Evolutionary conservation across 1,140 invertebrate genomes (phyloP).

Genomic region (Drosophila biarmipes): DNA sequence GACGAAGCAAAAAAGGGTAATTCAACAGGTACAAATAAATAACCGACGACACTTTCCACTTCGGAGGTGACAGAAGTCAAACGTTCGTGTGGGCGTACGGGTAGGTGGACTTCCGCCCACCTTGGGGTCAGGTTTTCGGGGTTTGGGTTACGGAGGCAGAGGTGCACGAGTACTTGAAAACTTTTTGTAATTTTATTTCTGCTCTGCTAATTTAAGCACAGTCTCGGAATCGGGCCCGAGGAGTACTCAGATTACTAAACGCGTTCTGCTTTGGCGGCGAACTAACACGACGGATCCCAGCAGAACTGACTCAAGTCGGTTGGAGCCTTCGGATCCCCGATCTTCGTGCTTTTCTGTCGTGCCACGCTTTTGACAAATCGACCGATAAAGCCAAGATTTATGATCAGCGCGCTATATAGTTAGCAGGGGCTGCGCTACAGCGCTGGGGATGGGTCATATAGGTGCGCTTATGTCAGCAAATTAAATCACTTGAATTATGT

Average conservation of each 20-base stretch:
- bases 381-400: conserved; percentile 76
- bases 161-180: conserved; percentile 37
- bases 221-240: conserved; percentile 3
- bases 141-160: not conserved
- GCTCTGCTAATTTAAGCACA: conserved; percentile 14
- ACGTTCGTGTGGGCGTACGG: conserved; percentile 41
- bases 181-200: conserved; percentile 38
- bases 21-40: conserved; percentile 67
- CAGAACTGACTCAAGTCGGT: conserved; percentile 29
- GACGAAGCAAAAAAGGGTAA: conserved; percentile 65
- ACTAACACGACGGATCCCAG: conserved; percentile 48
- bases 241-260: conserved; percentile 36
- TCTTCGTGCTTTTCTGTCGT: conserved; percentile 44
- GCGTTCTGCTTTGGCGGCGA: conserved; percentile 22
- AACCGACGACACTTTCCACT: conserved; percentile 43
- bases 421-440: conserved; percentile 28
- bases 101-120: conserved; percentile 11
- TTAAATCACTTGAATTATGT: conserved; percentile 20
- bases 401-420: conserved; percentile 36
- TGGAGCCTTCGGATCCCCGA: conserved; percentile 26
- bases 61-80: conserved; percentile 57
- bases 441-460: conserved; percentile 16
- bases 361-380: conserved; percentile 81
- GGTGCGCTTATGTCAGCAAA: conserved; percentile 11
- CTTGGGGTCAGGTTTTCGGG: conserved; percentile 19